Evolutionary conservation across 2,113 vertebrate species (phyloP).

Genomic region (Hemicordylus capensis): DNA sequence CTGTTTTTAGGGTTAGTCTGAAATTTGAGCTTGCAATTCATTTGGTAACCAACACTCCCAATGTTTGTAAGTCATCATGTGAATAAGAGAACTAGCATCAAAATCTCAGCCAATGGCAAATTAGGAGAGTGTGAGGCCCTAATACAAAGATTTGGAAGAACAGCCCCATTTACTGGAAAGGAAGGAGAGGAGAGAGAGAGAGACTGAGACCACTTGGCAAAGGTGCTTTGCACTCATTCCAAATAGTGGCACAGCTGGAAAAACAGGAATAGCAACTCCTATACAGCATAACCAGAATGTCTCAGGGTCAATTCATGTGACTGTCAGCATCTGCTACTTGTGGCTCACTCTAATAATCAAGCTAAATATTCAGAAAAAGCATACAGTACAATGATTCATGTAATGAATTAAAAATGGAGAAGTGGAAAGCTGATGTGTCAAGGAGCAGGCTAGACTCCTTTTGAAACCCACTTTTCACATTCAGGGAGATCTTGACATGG

Average conservation of each 20-base stretch:
- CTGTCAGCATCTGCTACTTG: background rate
- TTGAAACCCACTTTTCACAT: background rate
- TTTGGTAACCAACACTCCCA: conserved; percentile 17
- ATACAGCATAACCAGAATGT: background rate
- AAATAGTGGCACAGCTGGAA: conserved; percentile 25
- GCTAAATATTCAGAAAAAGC: background rate
- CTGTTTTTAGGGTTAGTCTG: conserved; percentile 57
- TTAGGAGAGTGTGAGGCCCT: conserved; percentile 43
- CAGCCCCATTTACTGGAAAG: conserved; percentile 27
- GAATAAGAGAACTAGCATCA: conserved; percentile 39
- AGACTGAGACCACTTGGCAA: conserved; percentile 19
- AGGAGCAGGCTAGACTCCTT: background rate
- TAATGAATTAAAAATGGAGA: too few species aligned
- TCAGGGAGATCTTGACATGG: background rate
- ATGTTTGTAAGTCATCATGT: conserved; percentile 45
- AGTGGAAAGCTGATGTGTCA: background rate
- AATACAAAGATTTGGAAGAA: conserved; percentile 37
- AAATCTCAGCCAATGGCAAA: conserved; percentile 27
- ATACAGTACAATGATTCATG: too few species aligned
- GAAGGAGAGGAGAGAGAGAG: background rate
- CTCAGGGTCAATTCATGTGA: background rate
- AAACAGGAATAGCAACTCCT: background rate
- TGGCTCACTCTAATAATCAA: background rate
- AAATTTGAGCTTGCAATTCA: conserved; percentile 50
- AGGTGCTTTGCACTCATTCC: conserved; percentile 10